Evolutionary conservation across 2,888 invertebrate species (phyloP).

Genomic region (Lasioglossum vierecki): DNA sequence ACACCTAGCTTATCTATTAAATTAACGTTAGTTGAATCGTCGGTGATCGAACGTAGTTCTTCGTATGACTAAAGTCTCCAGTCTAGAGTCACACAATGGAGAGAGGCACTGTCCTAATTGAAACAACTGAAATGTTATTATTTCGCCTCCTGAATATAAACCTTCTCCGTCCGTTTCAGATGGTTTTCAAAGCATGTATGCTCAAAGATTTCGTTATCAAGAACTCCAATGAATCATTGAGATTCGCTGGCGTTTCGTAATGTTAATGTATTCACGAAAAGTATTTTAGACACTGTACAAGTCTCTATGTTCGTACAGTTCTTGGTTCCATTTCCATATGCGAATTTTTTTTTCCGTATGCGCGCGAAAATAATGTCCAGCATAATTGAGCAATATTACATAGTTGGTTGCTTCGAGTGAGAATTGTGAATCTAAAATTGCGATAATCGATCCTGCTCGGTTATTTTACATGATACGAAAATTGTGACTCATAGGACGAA

Average conservation of each 20-base stretch:
- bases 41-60: conserved; percentile 35
- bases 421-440: conserved; percentile 41
- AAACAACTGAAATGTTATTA: conserved; percentile 28
- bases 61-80: conserved; percentile 37
- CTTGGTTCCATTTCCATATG: background rate
- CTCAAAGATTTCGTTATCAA: background rate
- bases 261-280: conserved; percentile 13
- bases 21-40: conserved; percentile 54
- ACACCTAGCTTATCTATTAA: conserved; percentile 53
- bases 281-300: background rate
- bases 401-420: conserved; percentile 31
- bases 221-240: conserved; percentile 3
- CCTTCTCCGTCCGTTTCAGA: background rate
- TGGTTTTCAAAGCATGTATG: conserved; percentile 3
- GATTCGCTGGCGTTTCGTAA: conserved; percentile 20
- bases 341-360: background rate
- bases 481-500: conserved; percentile 39
- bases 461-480: conserved; percentile 20
- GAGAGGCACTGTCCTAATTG: conserved; percentile 25
- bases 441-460: conserved; percentile 1
- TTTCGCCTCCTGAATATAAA: conserved; percentile 7
- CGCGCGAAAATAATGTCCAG: conserved; percentile 21
- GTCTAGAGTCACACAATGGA: conserved; percentile 43
- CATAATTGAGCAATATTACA: conserved; percentile 47
- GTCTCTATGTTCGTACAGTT: background rate